A percentile compares a stretch with the other conserved stretches of the same genome.
These are phyloP conservation scores for human DNA, from an alignment of 2,113 vertebrate species.

Conservation along the genomic window DNA sequence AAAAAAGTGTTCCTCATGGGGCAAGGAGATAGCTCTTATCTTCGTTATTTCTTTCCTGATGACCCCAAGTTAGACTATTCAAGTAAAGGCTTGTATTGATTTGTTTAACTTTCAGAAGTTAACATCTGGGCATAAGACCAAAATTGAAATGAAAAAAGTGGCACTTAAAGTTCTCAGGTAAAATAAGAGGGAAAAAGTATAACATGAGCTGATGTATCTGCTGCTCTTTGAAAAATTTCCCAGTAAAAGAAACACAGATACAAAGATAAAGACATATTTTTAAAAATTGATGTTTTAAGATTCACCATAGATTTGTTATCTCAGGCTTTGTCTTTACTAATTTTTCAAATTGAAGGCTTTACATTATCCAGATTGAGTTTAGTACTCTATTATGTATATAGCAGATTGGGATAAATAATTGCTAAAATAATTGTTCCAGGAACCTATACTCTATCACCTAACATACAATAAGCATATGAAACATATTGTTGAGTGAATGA, in stretches of 20 bases:
- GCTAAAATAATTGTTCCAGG: not conserved
- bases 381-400: not conserved
- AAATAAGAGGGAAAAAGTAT: not conserved
- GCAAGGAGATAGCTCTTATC: not conserved
- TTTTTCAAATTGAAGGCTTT: not conserved
- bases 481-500: not conserved
- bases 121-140: conserved; percentile 37
- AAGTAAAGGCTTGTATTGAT: conserved; percentile 30
- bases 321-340: not conserved
- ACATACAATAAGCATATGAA: not conserved
- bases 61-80: not conserved
- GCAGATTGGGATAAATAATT: not conserved
- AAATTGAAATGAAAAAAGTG: conserved; percentile 34
- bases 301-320: not conserved
- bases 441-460: not conserved
- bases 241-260: not conserved
- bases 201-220: not conserved
- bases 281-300: not conserved
- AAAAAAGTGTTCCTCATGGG: not conserved
- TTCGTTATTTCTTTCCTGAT: not conserved
- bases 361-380: not conserved
- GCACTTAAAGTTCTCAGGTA: not conserved
- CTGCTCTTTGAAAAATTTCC: not conserved
- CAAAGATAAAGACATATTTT: not conserved
- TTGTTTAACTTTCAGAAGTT: conserved; percentile 59